Conservation (phyloP, 2,797 vertebrate species). For the Spizella passerina region DNA sequence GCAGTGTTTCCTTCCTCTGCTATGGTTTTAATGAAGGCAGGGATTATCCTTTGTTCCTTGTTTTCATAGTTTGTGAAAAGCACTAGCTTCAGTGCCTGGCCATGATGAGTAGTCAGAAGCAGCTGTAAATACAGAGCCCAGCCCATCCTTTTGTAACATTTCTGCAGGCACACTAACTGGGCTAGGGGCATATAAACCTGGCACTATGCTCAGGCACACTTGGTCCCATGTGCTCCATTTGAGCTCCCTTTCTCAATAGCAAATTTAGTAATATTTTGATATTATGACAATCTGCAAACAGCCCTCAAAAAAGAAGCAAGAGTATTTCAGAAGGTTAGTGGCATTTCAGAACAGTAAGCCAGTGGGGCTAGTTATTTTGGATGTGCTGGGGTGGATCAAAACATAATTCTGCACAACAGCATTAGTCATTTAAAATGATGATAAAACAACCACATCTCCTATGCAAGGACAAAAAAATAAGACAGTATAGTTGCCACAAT, state of each 20-base stretch:
- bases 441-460: not conserved
- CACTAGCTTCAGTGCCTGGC: not conserved
- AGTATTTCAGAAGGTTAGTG: not conserved
- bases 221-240: not conserved
- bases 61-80: not conserved
- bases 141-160: not conserved
- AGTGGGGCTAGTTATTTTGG: not conserved
- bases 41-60: not conserved
- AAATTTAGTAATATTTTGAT: not conserved
- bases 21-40: not conserved
- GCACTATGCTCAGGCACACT: not conserved
- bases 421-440: not conserved
- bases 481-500: not conserved
- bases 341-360: not conserved
- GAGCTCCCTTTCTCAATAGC: not conserved
- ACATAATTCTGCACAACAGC: not conserved
- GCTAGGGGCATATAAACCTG: not conserved
- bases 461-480: not conserved
- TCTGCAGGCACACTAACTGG: not conserved
- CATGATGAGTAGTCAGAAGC: not conserved
- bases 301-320: not conserved
- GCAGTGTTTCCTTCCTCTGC: not conserved
- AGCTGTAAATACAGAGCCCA: not conserved
- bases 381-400: not conserved
- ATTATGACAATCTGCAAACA: not conserved